Base-by-base conservation (phyloP, 2,797 vertebrate species). In the Pelodytes ibericus region DNA sequence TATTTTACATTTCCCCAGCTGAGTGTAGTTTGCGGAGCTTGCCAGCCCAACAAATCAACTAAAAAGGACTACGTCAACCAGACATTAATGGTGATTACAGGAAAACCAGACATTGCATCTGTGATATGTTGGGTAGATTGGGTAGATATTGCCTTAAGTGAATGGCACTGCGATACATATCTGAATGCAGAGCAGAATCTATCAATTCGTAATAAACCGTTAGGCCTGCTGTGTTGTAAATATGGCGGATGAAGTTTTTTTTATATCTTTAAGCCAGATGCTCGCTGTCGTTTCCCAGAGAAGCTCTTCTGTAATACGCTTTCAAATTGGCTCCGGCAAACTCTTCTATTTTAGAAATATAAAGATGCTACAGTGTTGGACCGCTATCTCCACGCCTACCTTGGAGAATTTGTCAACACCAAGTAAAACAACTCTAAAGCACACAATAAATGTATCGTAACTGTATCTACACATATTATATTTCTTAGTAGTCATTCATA, bases 201-300 rank as follows among this genome's bases (percentile, higher is more conserved):
- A 61, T 68, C 51, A 68, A 68, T 49, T 68, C 20, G 53, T 61
- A 62, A 61, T 75, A 68, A 31, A 69, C 13, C 20, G 16, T 29
- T 49, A 22, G 4, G 5, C 57, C 24, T 26, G 22, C 73, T 61
- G 64, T 27, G 22, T 22, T 61, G 18, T 15, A 47, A n/a, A 36
- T 25, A 36, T 27, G 22, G 16, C 18, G 16, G 57, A 24, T 39
- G 36, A 41, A 69, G 22, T 68, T 33, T 6, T 47, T 20, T 30
- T 16, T 18, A 24, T 60, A 41, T 75, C 41, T 41, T 29, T 67
- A 60, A 49, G 36, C 33, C 72, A 75, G 64, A 75, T 68, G 64
- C 22, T 66, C 7, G 20, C 58, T n/a, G n/a, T n/a, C n/a, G n/a
- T n/a, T n/a, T n/a, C n/a, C n/a, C n/a, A n/a, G n/a, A n/a, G n/a